Base-by-base conservation (phyloP, 2,797 vertebrate species). In the Lacerta viridis region DNA sequence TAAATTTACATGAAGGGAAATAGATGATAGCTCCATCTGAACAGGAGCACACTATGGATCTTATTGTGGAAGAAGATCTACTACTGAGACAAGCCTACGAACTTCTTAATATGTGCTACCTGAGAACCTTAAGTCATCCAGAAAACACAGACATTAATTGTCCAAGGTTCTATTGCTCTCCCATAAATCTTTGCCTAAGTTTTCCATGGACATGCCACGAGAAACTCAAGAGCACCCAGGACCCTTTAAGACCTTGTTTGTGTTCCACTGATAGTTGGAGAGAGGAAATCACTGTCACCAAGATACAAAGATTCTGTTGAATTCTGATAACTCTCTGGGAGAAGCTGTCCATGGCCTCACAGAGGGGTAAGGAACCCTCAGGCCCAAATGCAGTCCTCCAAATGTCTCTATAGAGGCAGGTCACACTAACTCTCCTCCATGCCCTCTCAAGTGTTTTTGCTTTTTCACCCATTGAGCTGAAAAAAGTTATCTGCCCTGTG, bases 291-390 rank as follows among this genome's bases (percentile, higher is more conserved):
- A 5, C 7, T 27, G 27, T 27, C 69, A 33, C 25, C 43, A 72
- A 9, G 18, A 27, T 27, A 79, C 18, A 68, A 75, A 23, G 6
- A 39, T 17, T 39, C 33, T 3, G 5, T 5, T 71, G 13, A 83
- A 9, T 18, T 46, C 41, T 50, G n/a, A 20, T 43, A 55, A 23
- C 17, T 74, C 20, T 78, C 29, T 27, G 20, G 8, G 68, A 64
- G 77, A 77, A 80, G 64, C 43, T 86, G 75, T 78, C 41, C 41
- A 78, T 85, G 83, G 72, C 59, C 27, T 33, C 25, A 13, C 10
- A 39, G 13, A 85, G 4, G 50, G 1, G 50, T 55, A 55, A 55
- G 50, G 50, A 55, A 55, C 13, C 50, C 50, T 15, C 50, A 55
- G 13, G 13, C 50, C 50, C 50, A 55, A 55, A 55, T 55, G 50